These are phyloP conservation scores for Lutjanus campechanus DNA, from an alignment of 2,797 vertebrate species.

Conservation along the genomic window DNA sequence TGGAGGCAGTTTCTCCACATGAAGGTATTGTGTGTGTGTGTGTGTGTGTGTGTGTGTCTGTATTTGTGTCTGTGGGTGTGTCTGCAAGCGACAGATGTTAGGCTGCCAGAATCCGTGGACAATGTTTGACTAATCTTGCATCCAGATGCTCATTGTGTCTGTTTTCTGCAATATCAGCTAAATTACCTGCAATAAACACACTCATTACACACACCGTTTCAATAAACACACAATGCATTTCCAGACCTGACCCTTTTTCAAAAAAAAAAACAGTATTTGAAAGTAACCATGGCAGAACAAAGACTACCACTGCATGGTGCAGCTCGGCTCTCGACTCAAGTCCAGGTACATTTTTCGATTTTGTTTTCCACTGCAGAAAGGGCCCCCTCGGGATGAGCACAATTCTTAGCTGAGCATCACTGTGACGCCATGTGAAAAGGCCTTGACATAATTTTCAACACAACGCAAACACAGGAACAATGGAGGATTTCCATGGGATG, in stretches of 20 bases:
- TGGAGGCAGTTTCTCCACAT: slow-evolving; percentile 34
- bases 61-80: slow-evolving; percentile 1
- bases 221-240: slow-evolving; percentile 24
- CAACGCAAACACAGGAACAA: too few species aligned
- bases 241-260: not conserved
- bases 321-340: too few species aligned
- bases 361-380: too few species aligned
- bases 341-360: too few species aligned
- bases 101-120: slow-evolving; percentile 54
- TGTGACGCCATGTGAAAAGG: too few species aligned
- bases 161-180: slow-evolving; percentile 32
- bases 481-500: too few species aligned
- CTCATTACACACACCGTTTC: slow-evolving; percentile 18
- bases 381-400: too few species aligned
- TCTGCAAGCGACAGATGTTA: slow-evolving; percentile 67
- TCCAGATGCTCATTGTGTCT: slow-evolving; percentile 56
- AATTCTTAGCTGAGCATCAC: too few species aligned
- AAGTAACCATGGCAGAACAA: not conserved
- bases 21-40: slow-evolving; percentile 13
- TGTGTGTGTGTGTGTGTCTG: slow-evolving; percentile 1
- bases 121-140: slow-evolving; percentile 71
- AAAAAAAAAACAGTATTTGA: not conserved
- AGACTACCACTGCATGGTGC: not conserved
- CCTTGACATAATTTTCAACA: too few species aligned
- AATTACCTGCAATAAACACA: slow-evolving; percentile 40